A percentile compares a stretch with the other conserved stretches of the same genome.
phyloP scores from a whole-genome alignment of 1,140 invertebrate genomes.

The Bombus waltoni region DNA sequence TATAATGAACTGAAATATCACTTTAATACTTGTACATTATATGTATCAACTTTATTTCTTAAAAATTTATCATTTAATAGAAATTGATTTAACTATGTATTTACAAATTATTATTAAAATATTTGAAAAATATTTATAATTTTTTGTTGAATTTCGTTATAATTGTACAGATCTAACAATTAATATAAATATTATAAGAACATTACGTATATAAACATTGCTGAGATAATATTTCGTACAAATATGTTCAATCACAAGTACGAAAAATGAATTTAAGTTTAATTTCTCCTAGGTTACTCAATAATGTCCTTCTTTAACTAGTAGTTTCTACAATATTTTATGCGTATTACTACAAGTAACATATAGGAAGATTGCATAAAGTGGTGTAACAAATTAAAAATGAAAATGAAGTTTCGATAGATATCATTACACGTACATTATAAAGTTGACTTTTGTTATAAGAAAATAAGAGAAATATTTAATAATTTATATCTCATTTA shows the following conservation, averaged over 20 bases:
- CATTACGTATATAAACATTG: not conserved
- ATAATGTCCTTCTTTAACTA: not conserved
- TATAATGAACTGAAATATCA: not conserved
- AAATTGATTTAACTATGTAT: not conserved
- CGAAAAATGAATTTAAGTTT: not conserved
- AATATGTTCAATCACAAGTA: not conserved
- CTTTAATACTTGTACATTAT: not conserved
- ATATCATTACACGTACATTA: not conserved
- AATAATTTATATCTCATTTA: not conserved
- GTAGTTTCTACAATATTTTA: not conserved
- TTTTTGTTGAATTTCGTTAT: not conserved
- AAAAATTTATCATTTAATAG: not conserved
- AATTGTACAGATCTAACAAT: no score
- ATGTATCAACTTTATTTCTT: not conserved
- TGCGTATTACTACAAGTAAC: no score
- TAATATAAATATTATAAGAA: not conserved
- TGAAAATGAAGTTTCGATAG: not conserved
- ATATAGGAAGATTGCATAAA: no score
- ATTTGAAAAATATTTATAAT: not conserved
- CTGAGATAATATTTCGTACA: not conserved
- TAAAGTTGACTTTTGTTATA: not conserved
- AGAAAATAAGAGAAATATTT: not conserved
- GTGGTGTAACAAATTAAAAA: no score
- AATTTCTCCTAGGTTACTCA: not conserved
- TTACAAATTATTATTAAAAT: not conserved